Conservation (phyloP, 2,888 invertebrate genomes). For the Cosmorhoe ocellata region DNA sequence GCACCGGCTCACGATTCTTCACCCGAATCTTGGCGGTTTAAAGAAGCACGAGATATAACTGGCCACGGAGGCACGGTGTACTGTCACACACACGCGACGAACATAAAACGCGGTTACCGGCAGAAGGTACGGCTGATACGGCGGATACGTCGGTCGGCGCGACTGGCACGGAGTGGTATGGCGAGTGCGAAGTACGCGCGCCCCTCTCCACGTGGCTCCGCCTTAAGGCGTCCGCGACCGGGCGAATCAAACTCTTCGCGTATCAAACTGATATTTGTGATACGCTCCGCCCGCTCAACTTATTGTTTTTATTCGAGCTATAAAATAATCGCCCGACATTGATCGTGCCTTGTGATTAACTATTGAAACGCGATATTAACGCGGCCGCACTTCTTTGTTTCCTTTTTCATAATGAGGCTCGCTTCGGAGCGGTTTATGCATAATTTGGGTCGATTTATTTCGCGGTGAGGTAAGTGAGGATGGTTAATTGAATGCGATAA, state of each 20-base stretch:
- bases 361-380: constrained; percentile 48
- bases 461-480: constrained; percentile 12
- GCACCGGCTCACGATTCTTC: constrained; percentile 93
- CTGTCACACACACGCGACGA: constrained; percentile 61
- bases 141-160: constrained; percentile 55
- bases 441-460: constrained; percentile 25
- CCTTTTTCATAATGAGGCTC: constrained; percentile 44
- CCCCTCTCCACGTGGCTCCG: constrained; percentile 68
- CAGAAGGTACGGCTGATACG: constrained; percentile 36
- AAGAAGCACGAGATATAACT: constrained; percentile 55
- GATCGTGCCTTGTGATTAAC: constrained; percentile 56
- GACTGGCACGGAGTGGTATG: constrained; percentile 69
- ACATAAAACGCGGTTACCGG: constrained; percentile 46
- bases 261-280: constrained; percentile 79
- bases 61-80: constrained; percentile 57
- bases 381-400: constrained; percentile 39
- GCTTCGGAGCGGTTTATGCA: constrained; percentile 13
- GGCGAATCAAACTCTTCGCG: constrained; percentile 76
- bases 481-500: constrained; percentile 17
- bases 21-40: constrained; percentile 91
- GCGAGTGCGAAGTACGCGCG: constrained; percentile 43
- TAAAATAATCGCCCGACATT: constrained; percentile 70
- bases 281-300: constrained; percentile 71
- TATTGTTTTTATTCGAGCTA: constrained; percentile 78
- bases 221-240: constrained; percentile 73